These are phyloP conservation scores for Eptatretus burgeri DNA, from an alignment of 2,113 vertebrate species.

Conservation along the genomic window DNA sequence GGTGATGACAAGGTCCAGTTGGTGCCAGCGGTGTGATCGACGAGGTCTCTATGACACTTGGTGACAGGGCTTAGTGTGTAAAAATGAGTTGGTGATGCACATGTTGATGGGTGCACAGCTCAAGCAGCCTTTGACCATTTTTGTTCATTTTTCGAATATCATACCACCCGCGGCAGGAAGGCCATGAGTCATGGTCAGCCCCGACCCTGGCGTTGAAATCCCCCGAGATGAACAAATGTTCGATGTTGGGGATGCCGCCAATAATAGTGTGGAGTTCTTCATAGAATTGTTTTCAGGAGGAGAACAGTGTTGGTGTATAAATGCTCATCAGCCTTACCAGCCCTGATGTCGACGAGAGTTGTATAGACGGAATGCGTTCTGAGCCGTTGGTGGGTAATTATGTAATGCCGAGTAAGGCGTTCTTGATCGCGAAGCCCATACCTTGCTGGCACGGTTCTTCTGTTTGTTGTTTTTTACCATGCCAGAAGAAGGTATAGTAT, in stretches of 20 bases:
- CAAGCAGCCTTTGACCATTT: constrained; percentile 1
- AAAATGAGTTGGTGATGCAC: background rate
- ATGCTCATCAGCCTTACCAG: background rate
- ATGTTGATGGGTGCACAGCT: background rate
- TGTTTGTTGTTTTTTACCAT: background rate
- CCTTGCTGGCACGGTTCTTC: background rate
- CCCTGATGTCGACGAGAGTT: background rate
- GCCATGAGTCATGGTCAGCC: constrained; percentile 1
- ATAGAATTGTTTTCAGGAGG: background rate
- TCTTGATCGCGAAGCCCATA: background rate
- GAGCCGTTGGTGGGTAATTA: background rate
- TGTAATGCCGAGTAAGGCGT: background rate
- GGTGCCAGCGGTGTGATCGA: background rate
- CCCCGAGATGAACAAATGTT: background rate
- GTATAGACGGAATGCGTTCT: background rate
- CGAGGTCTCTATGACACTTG: background rate
- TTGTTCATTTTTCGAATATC: background rate
- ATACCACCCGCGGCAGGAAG: background rate
- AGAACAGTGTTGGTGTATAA: background rate
- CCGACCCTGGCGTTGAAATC: background rate
- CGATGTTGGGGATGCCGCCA: background rate
- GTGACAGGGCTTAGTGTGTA: background rate
- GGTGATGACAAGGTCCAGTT: background rate
- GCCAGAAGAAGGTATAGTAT: constrained; percentile 1
- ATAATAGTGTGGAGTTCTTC: background rate